Evolutionary conservation across 2,888 invertebrate species (phyloP).

Genomic region (Orthonevra nobilis): DNA sequence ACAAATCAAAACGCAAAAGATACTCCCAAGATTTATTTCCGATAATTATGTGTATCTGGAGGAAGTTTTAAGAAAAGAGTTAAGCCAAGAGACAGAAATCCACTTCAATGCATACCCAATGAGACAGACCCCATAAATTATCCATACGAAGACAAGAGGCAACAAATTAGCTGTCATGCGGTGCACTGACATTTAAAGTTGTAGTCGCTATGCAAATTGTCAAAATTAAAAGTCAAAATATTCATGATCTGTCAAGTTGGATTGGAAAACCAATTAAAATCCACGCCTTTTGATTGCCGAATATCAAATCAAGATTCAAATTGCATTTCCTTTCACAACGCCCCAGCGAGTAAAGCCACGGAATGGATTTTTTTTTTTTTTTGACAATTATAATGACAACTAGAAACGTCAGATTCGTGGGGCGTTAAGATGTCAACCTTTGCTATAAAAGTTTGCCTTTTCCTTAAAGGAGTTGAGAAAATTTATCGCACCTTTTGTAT

Average conservation of each 20-base stretch:
- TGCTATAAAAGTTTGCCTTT: constrained; percentile 11
- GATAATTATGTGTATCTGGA: constrained; percentile 1
- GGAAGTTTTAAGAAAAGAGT: constrained; percentile 7
- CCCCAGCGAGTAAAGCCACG: constrained; percentile 22
- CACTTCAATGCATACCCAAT: constrained; percentile 21
- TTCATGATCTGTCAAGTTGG: constrained; percentile 42
- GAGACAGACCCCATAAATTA: constrained; percentile 33
- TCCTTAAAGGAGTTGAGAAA: not conserved
- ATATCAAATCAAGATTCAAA: constrained; percentile 1
- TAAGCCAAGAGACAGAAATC: not conserved
- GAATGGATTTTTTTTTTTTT: too few species aligned
- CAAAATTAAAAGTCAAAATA: constrained; percentile 34
- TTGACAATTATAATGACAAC: constrained; percentile 7
- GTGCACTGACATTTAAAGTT: constrained; percentile 19
- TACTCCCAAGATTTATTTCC: constrained; percentile 9
- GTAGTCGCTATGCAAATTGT: constrained; percentile 45
- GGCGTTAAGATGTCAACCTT: constrained; percentile 38
- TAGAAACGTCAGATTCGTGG: not conserved
- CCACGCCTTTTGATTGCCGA: constrained; percentile 29
- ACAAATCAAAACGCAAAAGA: constrained; percentile 38
- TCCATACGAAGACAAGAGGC: constrained; percentile 38
- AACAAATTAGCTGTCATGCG: constrained; percentile 23
- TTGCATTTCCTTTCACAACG: not conserved
- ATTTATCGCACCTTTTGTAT: constrained; percentile 49
- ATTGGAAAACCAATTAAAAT: constrained; percentile 44